Evolutionary conservation across 2,113 vertebrate species (phyloP).

Genomic region (Rhinopomastus cyanomelas): DNA sequence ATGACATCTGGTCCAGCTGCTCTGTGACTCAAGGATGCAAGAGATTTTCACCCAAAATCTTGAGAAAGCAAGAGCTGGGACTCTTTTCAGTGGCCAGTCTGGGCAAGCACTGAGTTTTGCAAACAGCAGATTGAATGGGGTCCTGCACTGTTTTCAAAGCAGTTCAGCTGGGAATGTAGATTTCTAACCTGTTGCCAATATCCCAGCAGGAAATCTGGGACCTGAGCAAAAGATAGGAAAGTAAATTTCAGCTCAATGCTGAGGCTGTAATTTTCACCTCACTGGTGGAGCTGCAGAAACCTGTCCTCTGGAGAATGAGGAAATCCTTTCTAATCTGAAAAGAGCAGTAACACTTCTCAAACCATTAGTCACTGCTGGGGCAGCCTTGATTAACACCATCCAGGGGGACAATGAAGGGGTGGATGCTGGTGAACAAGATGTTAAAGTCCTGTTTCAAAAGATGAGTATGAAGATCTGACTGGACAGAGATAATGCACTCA

Average conservation of each 20-base stretch:
- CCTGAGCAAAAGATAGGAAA: slow-evolving; percentile 54
- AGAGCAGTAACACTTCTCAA: background rate
- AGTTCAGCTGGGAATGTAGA: slow-evolving; percentile 49
- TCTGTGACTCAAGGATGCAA: slow-evolving; percentile 1
- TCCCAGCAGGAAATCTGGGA: slow-evolving; percentile 59
- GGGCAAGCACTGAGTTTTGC: slow-evolving; percentile 20
- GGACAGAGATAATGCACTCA: background rate
- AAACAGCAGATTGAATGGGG: slow-evolving; percentile 14
- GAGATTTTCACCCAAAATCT: background rate
- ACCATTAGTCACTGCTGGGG: background rate
- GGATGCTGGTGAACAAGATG: background rate
- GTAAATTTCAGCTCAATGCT: slow-evolving; percentile 35
- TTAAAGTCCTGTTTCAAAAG: background rate
- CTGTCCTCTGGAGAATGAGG: background rate
- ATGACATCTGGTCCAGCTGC: background rate
- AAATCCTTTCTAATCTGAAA: background rate
- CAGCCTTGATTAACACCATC: background rate
- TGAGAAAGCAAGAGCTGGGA: background rate
- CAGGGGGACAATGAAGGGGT: background rate
- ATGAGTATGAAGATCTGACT: background rate
- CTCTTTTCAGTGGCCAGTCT: slow-evolving; percentile 14
- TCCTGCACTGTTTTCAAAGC: slow-evolving; percentile 44
- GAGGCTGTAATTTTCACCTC: slow-evolving; percentile 53
- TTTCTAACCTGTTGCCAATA: slow-evolving; percentile 59
- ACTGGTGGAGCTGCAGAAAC: background rate